A percentile compares a stretch with the other conserved stretches of the same genome.
Evolutionary conservation across 2,113 vertebrate genomes (phyloP).

Genomic region (Macrotis lagotis): DNA sequence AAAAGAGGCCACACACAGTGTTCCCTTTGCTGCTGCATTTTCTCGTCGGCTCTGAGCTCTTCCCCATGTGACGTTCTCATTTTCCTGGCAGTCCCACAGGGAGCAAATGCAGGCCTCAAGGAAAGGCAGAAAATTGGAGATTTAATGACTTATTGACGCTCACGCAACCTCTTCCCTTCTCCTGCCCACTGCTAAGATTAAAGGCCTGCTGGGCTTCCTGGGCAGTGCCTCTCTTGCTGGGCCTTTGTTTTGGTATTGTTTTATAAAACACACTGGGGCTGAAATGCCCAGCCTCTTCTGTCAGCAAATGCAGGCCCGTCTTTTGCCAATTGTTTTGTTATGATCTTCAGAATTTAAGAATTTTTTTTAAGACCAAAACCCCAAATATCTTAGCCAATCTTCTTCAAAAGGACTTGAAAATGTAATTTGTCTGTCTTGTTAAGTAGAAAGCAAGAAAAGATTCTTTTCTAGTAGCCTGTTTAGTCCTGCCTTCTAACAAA

Average conservation of each 20-base stretch:
- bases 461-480: not conserved
- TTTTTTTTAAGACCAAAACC: not conserved
- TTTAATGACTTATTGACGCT: conserved; percentile 75
- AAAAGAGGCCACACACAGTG: conserved; percentile 9
- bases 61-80: conserved; percentile 52
- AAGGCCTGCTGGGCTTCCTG: conserved; percentile 72
- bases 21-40: not conserved
- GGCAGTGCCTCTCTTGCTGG: not conserved
- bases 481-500: not conserved
- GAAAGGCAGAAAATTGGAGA: conserved; percentile 76
- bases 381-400: no score
- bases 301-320: not conserved
- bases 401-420: not conserved
- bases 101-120: conserved; percentile 60
- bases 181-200: conserved; percentile 68
- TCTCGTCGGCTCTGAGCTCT: not conserved
- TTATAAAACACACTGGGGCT: rapidly evolving
- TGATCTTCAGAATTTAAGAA: not conserved
- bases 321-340: not conserved
- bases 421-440: not conserved
- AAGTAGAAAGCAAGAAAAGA: not conserved
- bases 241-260: conserved; percentile 66
- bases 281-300: not conserved
- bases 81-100: conserved; percentile 57
- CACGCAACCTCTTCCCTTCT: conserved; percentile 29